Evolutionary conservation across 2,797 vertebrate species (phyloP).

Genomic region (Cyprinodon diabolis): DNA sequence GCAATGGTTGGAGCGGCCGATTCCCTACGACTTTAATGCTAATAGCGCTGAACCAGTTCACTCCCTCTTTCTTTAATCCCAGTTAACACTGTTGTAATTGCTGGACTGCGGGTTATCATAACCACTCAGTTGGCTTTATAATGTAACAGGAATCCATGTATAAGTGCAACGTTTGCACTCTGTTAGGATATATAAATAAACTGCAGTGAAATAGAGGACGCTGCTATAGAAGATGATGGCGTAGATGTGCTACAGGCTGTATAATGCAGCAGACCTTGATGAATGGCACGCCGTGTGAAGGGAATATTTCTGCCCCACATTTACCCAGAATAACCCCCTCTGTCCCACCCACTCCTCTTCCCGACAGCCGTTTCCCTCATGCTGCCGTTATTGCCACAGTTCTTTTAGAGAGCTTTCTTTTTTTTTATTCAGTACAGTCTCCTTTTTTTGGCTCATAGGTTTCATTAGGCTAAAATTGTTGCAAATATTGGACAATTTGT

Average conservation of each 20-base stretch:
- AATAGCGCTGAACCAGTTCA: background rate
- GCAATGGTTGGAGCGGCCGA: too few species aligned
- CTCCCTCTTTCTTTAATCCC: background rate
- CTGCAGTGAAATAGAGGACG: background rate
- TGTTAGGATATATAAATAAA: constrained; percentile 1
- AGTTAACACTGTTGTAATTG: background rate
- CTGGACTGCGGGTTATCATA: background rate
- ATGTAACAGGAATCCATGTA: background rate
- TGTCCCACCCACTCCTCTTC: constrained; percentile 21
- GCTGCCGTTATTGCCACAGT: constrained; percentile 30
- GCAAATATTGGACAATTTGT: constrained; percentile 43
- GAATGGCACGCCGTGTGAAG: constrained; percentile 8
- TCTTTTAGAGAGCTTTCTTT: constrained; percentile 24
- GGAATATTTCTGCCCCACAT: constrained; percentile 24
- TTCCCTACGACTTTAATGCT: too few species aligned
- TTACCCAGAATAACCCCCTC: constrained; percentile 21
- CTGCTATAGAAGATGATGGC: background rate
- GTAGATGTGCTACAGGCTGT: background rate
- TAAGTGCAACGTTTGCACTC: background rate
- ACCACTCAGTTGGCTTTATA: background rate
- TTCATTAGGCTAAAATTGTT: constrained; percentile 46
- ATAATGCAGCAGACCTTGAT: constrained; percentile 20
- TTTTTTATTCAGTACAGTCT: constrained; percentile 14
- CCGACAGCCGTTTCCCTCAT: constrained; percentile 30
- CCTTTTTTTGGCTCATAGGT: constrained; percentile 34